Evolutionary conservation across 2,113 vertebrate genomes (phyloP), one percentile per base, ranked within the genome.

Genomic region (Cyprinodon brontotheroides): DNA sequence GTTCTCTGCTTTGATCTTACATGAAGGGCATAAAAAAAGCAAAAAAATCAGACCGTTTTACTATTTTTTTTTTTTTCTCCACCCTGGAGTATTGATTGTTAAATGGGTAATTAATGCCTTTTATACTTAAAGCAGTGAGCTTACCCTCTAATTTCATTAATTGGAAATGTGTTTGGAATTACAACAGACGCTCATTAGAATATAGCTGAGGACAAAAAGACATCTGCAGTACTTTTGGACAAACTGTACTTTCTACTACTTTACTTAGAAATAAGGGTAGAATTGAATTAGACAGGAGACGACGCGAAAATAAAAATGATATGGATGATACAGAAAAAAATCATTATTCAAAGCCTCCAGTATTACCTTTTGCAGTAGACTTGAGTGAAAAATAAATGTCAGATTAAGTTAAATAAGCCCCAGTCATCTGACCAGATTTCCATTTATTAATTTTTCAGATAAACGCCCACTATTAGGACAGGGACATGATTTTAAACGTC

Each of bases 381-480:
- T 38, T n/a, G n/a, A n/a, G n/a, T n/a, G n/a, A n/a, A n/a, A n/a
- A n/a, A n/a, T n/a, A n/a, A n/a, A n/a, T n/a, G n/a, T n/a, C n/a
- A n/a, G n/a, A n/a, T n/a, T n/a, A n/a, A n/a, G n/a, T n/a, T n/a
- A n/a, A 68, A 68, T 60, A 0, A 68, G 15, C 13, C 37, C 36
- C 15, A 20, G 50, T 62, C 17, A 40, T 29, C 68, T 65, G 14
- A 47, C 39, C 62, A 57, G 48, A 20, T 68, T 69, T 22, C 62
- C 22, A n/a, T 81, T 77, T 37, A 5, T n/a, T 11, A 57, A 69
- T 2, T 11, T 43, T 62, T 63, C 13, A 70, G 4, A 68, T 14
- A 45, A 57, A 11, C 62, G 14, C 9, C 48, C 15, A 41, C 61
- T 61, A 41, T 69, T 69, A 47, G 39, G 20, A 64, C 61, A 11